Base-by-base conservation (phyloP, 1,140 invertebrate species). In the Rhopalosiphum maidis region DNA sequence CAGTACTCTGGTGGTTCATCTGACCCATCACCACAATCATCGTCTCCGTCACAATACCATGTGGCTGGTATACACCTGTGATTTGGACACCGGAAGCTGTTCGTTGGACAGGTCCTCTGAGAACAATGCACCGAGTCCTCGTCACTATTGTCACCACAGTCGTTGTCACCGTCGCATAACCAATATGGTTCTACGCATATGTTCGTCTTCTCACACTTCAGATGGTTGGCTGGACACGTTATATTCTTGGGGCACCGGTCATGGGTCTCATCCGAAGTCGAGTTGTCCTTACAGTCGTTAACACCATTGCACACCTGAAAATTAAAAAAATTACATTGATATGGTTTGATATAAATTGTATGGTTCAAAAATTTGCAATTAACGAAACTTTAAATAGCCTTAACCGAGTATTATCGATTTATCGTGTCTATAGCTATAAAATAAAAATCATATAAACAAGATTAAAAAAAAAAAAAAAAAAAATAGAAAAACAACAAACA, bases 161-260 rank as follows among this genome's bases (percentile, higher is more conserved):
- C 99, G 94, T 99, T 98, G 94, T 98, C 98, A 0, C 98, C 98
- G 95, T 98, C 98, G 95, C 98, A 99, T 0, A 99, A 95, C 98
- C 98, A 99, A 95, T 98, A 99, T 0, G 98, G 98, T 95, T 99
- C 98, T 0, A 99, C 98, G 94, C 98, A 99, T 93, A 99, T 99
- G 94, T 99, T 99, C 0, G 98, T 99, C 93, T 98, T 98, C 94
- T 98, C 97, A 95, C 98, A 99, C 95, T 98, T 98, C 0, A 99
- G 96, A 94, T 99, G 97, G 95, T 98, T 98, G 0, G 96, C 95
- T 2, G 97, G 97, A 94, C 98, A 99, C 0, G 98, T 98, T 1
- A 97, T 98, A 94, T 98, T 98, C 87, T 96, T 96, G 2, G 98
- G 97, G 94, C 98, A 99, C 25, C 97, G 96, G 83, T 98, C 97